Evolutionary conservation across 1,140 invertebrate genomes (phyloP).

Genomic region (Ptiloglossa arizonensis): DNA sequence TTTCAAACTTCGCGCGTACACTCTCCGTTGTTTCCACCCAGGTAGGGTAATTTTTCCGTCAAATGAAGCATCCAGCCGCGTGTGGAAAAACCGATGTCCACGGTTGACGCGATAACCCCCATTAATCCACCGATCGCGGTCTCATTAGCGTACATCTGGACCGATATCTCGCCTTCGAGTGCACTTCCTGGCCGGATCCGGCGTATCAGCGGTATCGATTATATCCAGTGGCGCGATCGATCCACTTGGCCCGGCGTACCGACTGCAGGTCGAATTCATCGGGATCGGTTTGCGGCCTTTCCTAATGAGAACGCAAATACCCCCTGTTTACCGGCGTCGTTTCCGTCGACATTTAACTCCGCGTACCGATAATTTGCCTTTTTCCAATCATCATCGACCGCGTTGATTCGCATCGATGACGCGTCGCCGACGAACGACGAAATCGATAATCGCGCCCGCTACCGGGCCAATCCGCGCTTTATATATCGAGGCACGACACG

Average conservation of each 20-base stretch:
- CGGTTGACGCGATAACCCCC: no score
- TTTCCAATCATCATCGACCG: conserved; percentile 23
- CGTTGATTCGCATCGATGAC: conserved; percentile 4
- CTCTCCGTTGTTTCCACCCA: no score
- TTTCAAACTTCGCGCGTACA: no score
- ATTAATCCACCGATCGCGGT: conserved; percentile 28
- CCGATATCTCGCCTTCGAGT: conserved; percentile 45
- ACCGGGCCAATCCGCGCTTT: neutral
- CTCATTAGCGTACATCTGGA: conserved; percentile 40
- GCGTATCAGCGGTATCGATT: conserved; percentile 36
- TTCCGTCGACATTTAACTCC: conserved; percentile 14
- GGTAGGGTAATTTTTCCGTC: no score
- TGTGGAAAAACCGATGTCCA: no score
- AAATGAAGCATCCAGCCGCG: no score
- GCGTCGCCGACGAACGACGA: neutral
- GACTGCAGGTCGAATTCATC: conserved; percentile 13
- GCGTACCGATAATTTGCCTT: neutral
- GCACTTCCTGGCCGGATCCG: conserved; percentile 10
- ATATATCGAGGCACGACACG: neutral
- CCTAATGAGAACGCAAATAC: conserved; percentile 62
- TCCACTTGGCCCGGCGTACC: neutral
- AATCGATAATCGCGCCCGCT: conserved; percentile 13
- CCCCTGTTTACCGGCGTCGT: conserved; percentile 8
- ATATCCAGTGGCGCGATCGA: conserved; percentile 13
- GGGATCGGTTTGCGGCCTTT: conserved; percentile 41